Base-by-base conservation (phyloP, 1,140 invertebrate genomes). In the Ceratosolen fusciceps region DNA sequence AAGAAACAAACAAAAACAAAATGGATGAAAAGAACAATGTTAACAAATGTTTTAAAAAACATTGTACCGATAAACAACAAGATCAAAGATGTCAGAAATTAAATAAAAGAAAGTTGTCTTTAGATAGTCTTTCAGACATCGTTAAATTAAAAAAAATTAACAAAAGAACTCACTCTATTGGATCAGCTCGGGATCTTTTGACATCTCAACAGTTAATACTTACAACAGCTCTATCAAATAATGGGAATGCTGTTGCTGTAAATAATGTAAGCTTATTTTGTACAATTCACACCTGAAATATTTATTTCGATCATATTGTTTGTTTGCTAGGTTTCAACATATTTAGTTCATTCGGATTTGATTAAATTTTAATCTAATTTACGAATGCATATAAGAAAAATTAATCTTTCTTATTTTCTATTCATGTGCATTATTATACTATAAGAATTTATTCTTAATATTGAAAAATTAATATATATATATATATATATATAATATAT, bases 21-120 rank as follows among this genome's bases (percentile, higher is more conserved):
- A 79, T 21, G 21, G 24, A 24, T 3, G 31, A 34, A 34, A 24
- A 34, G 16, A 12, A 65, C 37, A n/a, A 37, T 9, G 16, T n/a
- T 3, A 2, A 10, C 26, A 65, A 65, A 24, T 16, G 31, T 1
- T 65, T 65, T 1, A 37, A 37, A 65, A 37, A 37, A 29, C 1
- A 43, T 43, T 43, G 39, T 12, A 43, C 5, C 12, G 12, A 12
- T 43, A 43, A 43, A 37, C 73, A 52, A 1, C 67, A 83, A 71
- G 91, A 92, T 70, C 88, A 90, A 74, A 93, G 92, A 84, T 88
- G 91, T 73, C 89, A 91, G 81, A 93, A 92, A 83, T 86, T 92
- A 34, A 80, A 82, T 1, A 91, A 90, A 7, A 85, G 90, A 43
- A 87, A 89, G 74, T 79, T 90, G 26, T 87, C 89, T 2, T 56